Evolutionary conservation across 2,797 vertebrate species (phyloP).

Genomic region (Microtus obscurus): DNA sequence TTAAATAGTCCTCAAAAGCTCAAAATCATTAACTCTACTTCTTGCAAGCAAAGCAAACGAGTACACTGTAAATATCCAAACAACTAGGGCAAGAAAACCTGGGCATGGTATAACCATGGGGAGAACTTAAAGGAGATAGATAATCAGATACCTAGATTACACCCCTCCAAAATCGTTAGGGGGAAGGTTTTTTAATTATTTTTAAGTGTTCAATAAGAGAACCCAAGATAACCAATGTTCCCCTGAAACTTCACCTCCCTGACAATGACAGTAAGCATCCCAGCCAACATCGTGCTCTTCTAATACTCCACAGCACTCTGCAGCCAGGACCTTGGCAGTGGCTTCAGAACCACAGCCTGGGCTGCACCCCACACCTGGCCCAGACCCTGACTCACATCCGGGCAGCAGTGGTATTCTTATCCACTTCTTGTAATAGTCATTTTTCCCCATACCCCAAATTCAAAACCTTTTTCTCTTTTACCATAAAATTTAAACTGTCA

Average conservation of each 20-base stretch:
- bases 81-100: constrained; percentile 45
- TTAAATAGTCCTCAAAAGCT: constrained; percentile 34
- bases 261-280: not conserved
- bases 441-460: constrained; percentile 34
- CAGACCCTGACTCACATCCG: not conserved
- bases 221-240: not conserved
- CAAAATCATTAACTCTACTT: constrained; percentile 54
- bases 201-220: constrained; percentile 42
- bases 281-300: not conserved
- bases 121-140: not conserved
- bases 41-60: constrained; percentile 42
- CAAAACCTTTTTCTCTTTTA: constrained; percentile 44
- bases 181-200: not conserved
- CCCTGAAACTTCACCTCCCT: not conserved
- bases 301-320: not conserved
- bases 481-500: constrained; percentile 49
- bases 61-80: not conserved
- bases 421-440: constrained; percentile 41
- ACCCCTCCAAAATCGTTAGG: not conserved
- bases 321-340: not conserved
- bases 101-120: not conserved
- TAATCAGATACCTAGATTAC: not conserved
- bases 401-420: not conserved
- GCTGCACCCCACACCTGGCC: not conserved
- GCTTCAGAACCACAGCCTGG: constrained; percentile 18